phyloP scores from a whole-genome alignment of 2,797 vertebrate species.

The Thamnophis elegans region DNA sequence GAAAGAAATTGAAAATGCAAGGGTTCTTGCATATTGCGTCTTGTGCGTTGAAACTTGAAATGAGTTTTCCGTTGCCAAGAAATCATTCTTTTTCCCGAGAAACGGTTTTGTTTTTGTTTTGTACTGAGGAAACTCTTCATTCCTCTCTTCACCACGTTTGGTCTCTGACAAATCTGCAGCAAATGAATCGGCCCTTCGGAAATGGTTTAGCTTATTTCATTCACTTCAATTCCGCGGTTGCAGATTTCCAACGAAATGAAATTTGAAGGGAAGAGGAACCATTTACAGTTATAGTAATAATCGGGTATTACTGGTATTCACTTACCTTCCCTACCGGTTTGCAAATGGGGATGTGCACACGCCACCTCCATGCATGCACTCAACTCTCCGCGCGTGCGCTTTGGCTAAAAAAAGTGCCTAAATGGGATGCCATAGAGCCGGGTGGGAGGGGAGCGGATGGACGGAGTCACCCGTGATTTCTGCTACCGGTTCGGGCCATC shows the following conservation, averaged over 20 bases:
- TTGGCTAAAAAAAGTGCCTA: too few relatives aligned
- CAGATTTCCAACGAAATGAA: background rate
- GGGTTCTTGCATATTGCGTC: background rate
- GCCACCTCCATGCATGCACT: too few relatives aligned
- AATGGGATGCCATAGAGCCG: too few relatives aligned
- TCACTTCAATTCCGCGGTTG: background rate
- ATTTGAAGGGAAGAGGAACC: background rate
- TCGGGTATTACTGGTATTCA: background rate
- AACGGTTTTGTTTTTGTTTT: background rate
- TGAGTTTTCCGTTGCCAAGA: background rate
- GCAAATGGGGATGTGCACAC: too few relatives aligned
- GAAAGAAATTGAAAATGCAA: conserved; percentile 19
- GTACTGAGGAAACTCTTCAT: background rate
- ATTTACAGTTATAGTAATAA: background rate
- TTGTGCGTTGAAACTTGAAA: background rate
- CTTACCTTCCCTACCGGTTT: too few relatives aligned
- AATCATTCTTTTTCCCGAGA: background rate
- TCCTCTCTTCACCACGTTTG: too few relatives aligned
- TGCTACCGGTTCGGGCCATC: too few relatives aligned
- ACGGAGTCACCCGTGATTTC: too few relatives aligned
- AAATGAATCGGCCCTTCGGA: background rate
- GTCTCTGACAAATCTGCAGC: background rate
- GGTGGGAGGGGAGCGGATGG: too few relatives aligned
- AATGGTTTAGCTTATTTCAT: background rate
- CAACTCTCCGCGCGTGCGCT: too few relatives aligned